Base-by-base conservation (phyloP, 1,140 invertebrate species). In the Phocides pigmalion region DNA sequence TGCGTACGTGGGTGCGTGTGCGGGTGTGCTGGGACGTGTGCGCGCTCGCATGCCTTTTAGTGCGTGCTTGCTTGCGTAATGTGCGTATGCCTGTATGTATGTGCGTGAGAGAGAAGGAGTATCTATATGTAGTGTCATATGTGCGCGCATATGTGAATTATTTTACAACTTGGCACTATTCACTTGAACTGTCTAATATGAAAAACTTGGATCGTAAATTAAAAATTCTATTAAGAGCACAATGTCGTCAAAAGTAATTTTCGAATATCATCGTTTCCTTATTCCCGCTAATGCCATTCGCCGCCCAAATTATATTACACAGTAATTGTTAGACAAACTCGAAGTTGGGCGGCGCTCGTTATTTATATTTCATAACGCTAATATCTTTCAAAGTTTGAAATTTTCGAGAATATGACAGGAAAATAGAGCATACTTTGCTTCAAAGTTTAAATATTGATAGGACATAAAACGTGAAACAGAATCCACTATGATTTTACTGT, bases 291-390 rank as follows among this genome's bases (percentile, higher is more conserved):
- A 49, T 50, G 46, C 32, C 46, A 62, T 62, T 39, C 14, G 19
- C 32, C 17, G 17, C 44, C 12, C 44, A 61, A 61, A 61, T 61
- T 59, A 47, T 35, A 59, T 59, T 59, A 47, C 22, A 9, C 22
- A 37, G 56, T 59, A 59, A 59, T 59, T 59, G 56, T 59, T 59
- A 35, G 28, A 59, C 56, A 59, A 59, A 47, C 42, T 59, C 56
- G 6, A 61, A 49, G 44, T 37, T 35, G 14, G 28, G 46, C 19
- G 11, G 42, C 32, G 17, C 16, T 22, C 44, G 58, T 9, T 61
- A 61, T 61, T 61, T 61, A 61, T 61, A 49, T 61, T 49, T 49
- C 44, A 61, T 61, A 37, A 49, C 2, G 56, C 56, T 59, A 46
- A 49, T 59, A 46, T 47, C 44, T 61, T 61, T 32, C 4, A 17